phyloP scores from a whole-genome alignment of 2,888 invertebrate genomes.

The Agonopterix arenella region DNA sequence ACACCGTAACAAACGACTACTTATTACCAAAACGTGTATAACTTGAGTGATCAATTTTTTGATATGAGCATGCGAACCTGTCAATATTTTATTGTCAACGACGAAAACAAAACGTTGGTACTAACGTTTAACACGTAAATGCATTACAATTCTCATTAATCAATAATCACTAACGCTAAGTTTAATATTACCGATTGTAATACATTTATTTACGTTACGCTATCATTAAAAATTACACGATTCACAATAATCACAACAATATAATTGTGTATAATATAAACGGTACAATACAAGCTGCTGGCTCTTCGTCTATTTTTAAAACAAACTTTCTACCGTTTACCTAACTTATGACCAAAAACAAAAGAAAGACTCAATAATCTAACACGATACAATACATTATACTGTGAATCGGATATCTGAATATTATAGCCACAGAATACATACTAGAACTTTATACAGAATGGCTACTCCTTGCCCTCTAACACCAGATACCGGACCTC shows the following conservation, averaged over 20 bases:
- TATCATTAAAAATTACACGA: constrained; percentile 48
- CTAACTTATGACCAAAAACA: constrained; percentile 4
- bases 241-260: constrained; percentile 56
- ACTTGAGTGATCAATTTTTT: neutral
- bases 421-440: no score
- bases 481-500: no score
- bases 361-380: neutral
- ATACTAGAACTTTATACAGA: no score
- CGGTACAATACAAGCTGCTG: constrained; percentile 19
- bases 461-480: no score
- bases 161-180: constrained; percentile 41
- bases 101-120: constrained; percentile 25
- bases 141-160: constrained; percentile 44
- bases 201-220: constrained; percentile 44
- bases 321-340: constrained; percentile 8
- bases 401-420: neutral
- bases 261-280: constrained; percentile 33
- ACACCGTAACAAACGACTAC: no score
- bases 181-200: constrained; percentile 24
- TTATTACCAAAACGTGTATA: no score
- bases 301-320: constrained; percentile 16
- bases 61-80: constrained; percentile 3
- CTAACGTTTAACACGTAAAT: constrained; percentile 57
- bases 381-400: neutral
- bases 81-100: constrained; percentile 12